Evolutionary conservation across 2,888 invertebrate species (phyloP), one percentile per base, ranked within the genome.

Genomic region (Dynastes hyllus): DNA sequence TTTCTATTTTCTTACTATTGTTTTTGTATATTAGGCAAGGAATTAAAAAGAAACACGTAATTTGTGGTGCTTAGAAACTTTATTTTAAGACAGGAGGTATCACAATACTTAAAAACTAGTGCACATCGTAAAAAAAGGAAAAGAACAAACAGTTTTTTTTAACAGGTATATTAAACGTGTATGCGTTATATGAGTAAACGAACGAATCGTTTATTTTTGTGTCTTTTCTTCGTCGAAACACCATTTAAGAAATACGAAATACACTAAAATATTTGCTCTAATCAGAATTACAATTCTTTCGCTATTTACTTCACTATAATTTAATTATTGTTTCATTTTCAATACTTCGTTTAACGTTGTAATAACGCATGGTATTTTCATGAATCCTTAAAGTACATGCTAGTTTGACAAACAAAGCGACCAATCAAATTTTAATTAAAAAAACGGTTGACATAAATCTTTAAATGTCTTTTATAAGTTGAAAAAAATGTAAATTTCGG

Each of bases 21-120:
- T 22, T 22, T 22, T 22, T 22, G 22, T 22, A 22, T 22, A 22
- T 1, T 22, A 1, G 22, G 22, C 22, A 22, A 22, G 22, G 22
- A 22, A 22, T 22, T 45, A 11, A 53, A 29, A 55, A 61, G 27
- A 53, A 71, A 71, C 11, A 22, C 29, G 45, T 40, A 40, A 11
- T 61, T 73, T 58, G 22, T 58, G 73, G 73, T 73, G 73, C 73
- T 73, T 73, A 73, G 61, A 73, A 73, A 73, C 73, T 73, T 73
- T 73, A 73, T 58, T 73, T 73, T 73, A 73, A 61, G 73, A 73
- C 58, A 58, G 73, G 73, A 73, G 73, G 73, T 73, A 73, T 73
- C 73, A 73, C 73, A 73, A 73, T 73, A 73, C 55, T 73, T 73
- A 73, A 73, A 73, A 73, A 73, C 73, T 73, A 73, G 73, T 73